Percentiles rank a stretch among this genome's conserved stretches.
Evolutionary conservation across 1,140 invertebrate species (phyloP).

Genomic region (Gryllus bimaculatus): DNA sequence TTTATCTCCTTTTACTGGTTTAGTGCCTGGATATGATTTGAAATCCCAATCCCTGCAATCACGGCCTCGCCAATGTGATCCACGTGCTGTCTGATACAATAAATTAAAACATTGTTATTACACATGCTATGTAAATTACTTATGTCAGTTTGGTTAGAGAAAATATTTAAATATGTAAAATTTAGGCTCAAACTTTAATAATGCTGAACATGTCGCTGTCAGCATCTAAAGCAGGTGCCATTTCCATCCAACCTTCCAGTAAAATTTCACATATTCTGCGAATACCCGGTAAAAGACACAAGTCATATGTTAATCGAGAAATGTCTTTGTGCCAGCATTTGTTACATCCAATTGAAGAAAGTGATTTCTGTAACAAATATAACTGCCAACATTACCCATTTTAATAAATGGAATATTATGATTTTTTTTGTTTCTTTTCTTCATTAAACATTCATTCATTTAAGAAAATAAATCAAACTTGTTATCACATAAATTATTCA

Average conservation of each 20-base stretch:
- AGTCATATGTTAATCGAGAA: neutral
- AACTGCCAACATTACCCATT: no score
- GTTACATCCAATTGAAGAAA: neutral
- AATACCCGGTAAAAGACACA: conserved; percentile 17
- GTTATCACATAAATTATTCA: no score
- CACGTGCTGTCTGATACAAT: conserved; percentile 27
- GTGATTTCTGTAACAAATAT: no score
- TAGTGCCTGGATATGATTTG: conserved; percentile 36
- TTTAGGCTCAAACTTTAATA: neutral
- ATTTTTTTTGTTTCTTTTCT: no score
- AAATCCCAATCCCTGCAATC: conserved; percentile 38
- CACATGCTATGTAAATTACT: no score
- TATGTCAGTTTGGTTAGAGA: no score
- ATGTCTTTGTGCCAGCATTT: neutral
- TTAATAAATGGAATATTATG: no score
- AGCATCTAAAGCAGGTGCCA: conserved; percentile 26
- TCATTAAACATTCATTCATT: no score
- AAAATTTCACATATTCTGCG: conserved; percentile 15
- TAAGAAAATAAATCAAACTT: no score
- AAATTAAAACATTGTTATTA: neutral
- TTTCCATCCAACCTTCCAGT: conserved; percentile 5
- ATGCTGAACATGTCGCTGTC: conserved; percentile 29
- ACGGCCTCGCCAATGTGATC: conserved; percentile 39
- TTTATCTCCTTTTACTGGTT: conserved; percentile 30
- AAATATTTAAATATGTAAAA: neutral